These are phyloP conservation scores for Plusia festucae DNA, from an alignment of 2,888 invertebrate genomes.

Conservation along the genomic window DNA sequence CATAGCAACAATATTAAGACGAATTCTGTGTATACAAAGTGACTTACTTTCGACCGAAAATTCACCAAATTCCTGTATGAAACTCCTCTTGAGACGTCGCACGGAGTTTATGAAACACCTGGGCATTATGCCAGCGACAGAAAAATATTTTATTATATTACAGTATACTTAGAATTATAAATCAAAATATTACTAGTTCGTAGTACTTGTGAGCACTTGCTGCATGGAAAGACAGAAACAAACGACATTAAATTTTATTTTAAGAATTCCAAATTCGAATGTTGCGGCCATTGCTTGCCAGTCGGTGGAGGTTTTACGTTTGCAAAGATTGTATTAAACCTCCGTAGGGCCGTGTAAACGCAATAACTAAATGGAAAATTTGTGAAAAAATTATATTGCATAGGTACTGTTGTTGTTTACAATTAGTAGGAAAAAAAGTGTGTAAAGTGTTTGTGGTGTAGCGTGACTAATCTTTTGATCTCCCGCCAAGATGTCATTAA, in stretches of 20 bases:
- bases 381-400: neutral
- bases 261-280: constrained; percentile 78
- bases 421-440: constrained; percentile 28
- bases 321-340: constrained; percentile 15
- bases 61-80: constrained; percentile 76
- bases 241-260: constrained; percentile 76
- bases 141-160: constrained; percentile 42
- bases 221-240: constrained; percentile 80
- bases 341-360: neutral
- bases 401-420: constrained; percentile 16
- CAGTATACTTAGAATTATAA: constrained; percentile 55
- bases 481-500: constrained; percentile 59
- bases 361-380: constrained; percentile 1
- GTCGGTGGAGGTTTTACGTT: constrained; percentile 60
- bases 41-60: constrained; percentile 75
- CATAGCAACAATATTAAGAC: constrained; percentile 30
- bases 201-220: constrained; percentile 84
- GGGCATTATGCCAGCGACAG: constrained; percentile 73
- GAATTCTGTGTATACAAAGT: constrained; percentile 46
- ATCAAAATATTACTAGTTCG: constrained; percentile 60
- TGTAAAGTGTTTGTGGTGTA: constrained; percentile 40
- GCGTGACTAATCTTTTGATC: constrained; percentile 63
- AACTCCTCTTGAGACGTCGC: constrained; percentile 70
- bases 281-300: constrained; percentile 68
- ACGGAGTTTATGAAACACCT: constrained; percentile 81